Evolutionary conservation across 2,888 invertebrate genomes (phyloP).

Genomic region (Drosophila yooni): DNA sequence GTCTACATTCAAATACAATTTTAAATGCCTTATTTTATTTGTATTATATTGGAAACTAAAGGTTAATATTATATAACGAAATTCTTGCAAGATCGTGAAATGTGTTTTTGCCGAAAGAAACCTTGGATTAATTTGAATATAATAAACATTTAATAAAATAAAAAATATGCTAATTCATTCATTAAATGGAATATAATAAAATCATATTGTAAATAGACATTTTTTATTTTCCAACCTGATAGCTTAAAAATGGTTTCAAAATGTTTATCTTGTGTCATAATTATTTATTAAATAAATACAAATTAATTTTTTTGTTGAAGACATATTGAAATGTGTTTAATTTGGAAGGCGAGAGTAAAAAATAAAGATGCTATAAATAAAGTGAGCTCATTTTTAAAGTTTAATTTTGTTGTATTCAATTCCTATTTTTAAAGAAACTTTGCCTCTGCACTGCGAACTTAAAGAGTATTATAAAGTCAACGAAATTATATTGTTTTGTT

Average conservation of each 20-base stretch:
- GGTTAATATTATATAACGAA: background rate
- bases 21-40: too few species aligned
- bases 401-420: too few species aligned
- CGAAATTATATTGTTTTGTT: background rate
- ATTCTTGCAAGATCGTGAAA: background rate
- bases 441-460: background rate
- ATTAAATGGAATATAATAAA: background rate
- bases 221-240: background rate
- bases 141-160: background rate
- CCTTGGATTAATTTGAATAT: background rate
- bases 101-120: background rate
- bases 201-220: background rate
- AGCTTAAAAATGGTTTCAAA: background rate
- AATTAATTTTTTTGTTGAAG: background rate
- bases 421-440: background rate
- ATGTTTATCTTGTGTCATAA: too few species aligned
- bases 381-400: background rate
- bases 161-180: background rate
- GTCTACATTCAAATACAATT: too few species aligned
- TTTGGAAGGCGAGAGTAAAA: background rate
- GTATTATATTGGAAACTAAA: background rate
- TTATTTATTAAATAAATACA: background rate
- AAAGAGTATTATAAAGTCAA: conserved; percentile 31
- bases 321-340: background rate
- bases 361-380: rapidly evolving